A percentile compares a stretch with the other conserved stretches of the same genome.
These are phyloP conservation scores for Fregata magnificens DNA, from an alignment of 2,113 vertebrate species.

Conservation along the genomic window DNA sequence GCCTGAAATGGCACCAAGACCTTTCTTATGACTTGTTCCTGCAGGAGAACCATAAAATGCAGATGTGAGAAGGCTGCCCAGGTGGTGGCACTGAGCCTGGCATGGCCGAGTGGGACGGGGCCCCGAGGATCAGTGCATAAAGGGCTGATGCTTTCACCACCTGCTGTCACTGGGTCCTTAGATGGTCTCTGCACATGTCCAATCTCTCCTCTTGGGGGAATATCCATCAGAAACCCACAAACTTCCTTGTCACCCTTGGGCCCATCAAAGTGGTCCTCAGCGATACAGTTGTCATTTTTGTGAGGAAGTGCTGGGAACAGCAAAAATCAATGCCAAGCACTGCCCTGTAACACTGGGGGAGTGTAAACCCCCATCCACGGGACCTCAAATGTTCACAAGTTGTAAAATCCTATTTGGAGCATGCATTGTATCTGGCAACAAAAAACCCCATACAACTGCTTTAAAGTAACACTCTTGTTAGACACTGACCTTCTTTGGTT, in stretches of 20 bases:
- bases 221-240: neutral
- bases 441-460: fast-evolving
- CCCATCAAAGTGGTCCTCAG: neutral
- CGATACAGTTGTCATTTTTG: neutral
- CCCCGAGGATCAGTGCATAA: neutral
- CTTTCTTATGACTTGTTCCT: neutral
- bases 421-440: neutral
- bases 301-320: neutral
- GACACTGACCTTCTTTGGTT: neutral
- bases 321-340: neutral
- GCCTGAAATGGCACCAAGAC: neutral
- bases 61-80: neutral
- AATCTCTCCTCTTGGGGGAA: neutral
- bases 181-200: neutral
- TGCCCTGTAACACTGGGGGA: neutral
- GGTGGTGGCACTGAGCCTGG: neutral
- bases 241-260: neutral
- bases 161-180: neutral
- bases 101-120: fast-evolving
- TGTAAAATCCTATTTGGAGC: neutral
- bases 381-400: neutral
- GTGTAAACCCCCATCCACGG: neutral
- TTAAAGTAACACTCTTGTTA: neutral
- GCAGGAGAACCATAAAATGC: neutral
- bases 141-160: neutral